Evolutionary conservation across 2,113 vertebrate species (phyloP), one percentile per base, ranked within the genome.

Genomic region (Dasyornis broadbenti): DNA sequence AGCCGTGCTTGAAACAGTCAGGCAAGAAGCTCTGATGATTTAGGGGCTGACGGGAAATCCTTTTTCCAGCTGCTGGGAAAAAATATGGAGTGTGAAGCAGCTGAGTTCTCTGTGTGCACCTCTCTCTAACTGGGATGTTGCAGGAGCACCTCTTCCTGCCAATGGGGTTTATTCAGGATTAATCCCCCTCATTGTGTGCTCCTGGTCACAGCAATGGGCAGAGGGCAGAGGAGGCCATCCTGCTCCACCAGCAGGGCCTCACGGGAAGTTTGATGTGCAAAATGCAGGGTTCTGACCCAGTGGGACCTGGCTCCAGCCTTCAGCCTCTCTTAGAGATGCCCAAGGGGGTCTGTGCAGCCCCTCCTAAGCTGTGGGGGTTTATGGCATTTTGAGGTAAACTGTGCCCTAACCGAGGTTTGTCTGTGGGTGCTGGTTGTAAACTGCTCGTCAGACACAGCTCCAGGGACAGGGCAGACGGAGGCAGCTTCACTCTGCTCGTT

Each of bases 1-100:
- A 93, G 73, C 53, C 61, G 50, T 75, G 69, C 64, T 95, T 90
- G 92, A 87, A 92, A 92, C 33, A 65, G 44, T 56, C 81, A 63
- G 78, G 80, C 73, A 94, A 89, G 93, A 86, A 84, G 52, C 60
- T 44, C 5, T 77, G 50, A 68, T 89, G 85, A 78, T 90, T 91
- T 95, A 90, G 70, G 71, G 50, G 60, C 81, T 8, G 27, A 77
- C 90, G 94, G 86, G 75, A 93, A 94, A 92, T 76, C 60, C 79
- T 90, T 96, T 80, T 96, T 95, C 84, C 81, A 96, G 91, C 70
- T 82, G 30, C 64, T 87, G 27, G 69, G 61, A 57, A 85, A 71
- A 95, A 82, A 60, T 72, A 83, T 2, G 20, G 73, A 82, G 81
- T 85, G 91, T 76, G 89, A 91, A 87, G 70, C 89, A 89, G 72